phyloP scores from a whole-genome alignment of 2,113 vertebrate genomes.

The Kryptolebias marmoratus region DNA sequence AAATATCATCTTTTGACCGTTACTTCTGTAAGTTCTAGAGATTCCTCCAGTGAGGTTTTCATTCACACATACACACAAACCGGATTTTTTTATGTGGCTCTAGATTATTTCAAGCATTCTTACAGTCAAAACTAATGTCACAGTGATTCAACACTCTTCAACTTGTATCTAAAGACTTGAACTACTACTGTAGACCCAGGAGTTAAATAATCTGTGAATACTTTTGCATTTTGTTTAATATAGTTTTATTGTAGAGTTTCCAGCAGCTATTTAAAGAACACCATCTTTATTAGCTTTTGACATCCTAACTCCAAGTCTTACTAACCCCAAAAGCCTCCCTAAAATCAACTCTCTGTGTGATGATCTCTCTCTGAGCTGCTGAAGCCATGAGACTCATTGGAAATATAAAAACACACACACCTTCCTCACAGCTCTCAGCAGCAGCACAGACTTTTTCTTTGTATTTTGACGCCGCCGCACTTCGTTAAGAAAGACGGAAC shows the following conservation, averaged over 20 bases:
- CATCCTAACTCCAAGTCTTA: background rate
- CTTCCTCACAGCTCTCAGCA: slow-evolving; percentile 18
- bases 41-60: no score
- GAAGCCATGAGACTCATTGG: slow-evolving; percentile 8
- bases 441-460: slow-evolving; percentile 60
- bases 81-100: no score
- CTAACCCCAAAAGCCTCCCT: background rate
- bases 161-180: no score
- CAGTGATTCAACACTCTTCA: no score
- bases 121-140: no score
- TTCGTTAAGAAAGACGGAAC: slow-evolving; percentile 55
- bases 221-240: background rate
- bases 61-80: no score
- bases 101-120: no score
- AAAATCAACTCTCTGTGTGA: background rate
- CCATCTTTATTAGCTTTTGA: background rate
- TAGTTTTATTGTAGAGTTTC: background rate
- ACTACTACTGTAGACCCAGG: no score
- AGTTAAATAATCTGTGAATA: no score
- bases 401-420: slow-evolving; percentile 23
- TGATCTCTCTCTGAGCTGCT: background rate
- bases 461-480: slow-evolving; percentile 43
- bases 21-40: no score
- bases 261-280: background rate
- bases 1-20: no score